phyloP scores from a whole-genome alignment of 2,797 vertebrate genomes.

The Furcifer pardalis region DNA sequence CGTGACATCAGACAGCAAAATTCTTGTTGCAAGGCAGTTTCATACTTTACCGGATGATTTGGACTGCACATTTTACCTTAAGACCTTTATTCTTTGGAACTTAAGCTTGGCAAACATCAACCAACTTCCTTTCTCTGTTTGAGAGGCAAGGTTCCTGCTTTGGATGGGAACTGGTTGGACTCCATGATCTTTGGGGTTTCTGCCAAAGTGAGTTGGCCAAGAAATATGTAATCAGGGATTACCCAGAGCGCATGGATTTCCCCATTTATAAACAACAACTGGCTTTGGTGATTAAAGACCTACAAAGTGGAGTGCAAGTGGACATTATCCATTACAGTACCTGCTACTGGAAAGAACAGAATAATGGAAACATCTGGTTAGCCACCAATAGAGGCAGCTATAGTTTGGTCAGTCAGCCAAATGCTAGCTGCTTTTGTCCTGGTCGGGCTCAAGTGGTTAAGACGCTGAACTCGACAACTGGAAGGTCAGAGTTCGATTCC shows the following conservation, averaged over 20 bases:
- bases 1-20: neutral
- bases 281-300: no score
- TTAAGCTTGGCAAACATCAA: no score
- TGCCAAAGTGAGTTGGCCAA: neutral
- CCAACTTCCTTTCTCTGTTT: no score
- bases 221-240: neutral
- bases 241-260: neutral
- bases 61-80: neutral
- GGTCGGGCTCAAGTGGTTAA: no score
- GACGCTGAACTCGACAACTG: no score
- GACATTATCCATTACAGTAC: neutral
- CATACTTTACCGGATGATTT: neutral
- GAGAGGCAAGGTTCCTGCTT: no score
- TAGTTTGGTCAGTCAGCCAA: neutral
- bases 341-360: no score
- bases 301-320: neutral
- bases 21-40: neutral
- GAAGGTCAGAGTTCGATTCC: no score
- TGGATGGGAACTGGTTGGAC: no score
- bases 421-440: neutral
- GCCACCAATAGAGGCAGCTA: neutral
- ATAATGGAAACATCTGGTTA: no score
- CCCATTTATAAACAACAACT: neutral
- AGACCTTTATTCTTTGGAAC: no score
- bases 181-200: no score